phyloP scores from a whole-genome alignment of 2,113 vertebrate species.

The Sclerurus mexicanus region DNA sequence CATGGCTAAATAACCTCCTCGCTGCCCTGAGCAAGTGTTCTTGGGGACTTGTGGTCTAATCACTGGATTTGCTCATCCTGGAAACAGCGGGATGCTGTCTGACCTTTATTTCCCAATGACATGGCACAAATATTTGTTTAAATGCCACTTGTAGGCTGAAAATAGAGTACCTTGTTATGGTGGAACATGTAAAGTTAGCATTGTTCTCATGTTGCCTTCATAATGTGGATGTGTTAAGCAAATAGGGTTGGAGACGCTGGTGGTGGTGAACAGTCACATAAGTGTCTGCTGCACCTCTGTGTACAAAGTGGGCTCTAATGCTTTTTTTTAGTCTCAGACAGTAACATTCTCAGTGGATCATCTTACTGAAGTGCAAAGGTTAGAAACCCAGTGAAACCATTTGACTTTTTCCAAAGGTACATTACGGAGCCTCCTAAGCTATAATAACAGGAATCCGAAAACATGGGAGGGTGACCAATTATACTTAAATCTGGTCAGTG shows the following conservation, averaged over 20 bases:
- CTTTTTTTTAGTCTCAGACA: background rate
- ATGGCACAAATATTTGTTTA: constrained; percentile 43
- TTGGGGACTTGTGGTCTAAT: background rate
- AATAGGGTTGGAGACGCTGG: background rate
- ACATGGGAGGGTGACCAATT: constrained; percentile 70
- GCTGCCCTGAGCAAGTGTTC: background rate
- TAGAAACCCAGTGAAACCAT: background rate
- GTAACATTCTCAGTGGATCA: background rate
- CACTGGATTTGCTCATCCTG: background rate
- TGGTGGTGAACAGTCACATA: background rate
- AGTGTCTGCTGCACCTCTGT: background rate
- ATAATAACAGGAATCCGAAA: constrained; percentile 55
- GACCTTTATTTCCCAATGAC: constrained; percentile 20
- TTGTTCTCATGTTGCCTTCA: background rate
- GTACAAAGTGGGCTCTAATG: background rate
- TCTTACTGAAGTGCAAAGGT: constrained; percentile 33
- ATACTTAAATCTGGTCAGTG: constrained; percentile 70
- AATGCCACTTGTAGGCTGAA: background rate
- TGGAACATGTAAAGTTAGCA: background rate
- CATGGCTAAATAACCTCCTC: background rate
- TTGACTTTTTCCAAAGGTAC: constrained; percentile 35
- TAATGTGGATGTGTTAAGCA: background rate
- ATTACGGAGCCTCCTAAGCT: constrained; percentile 22
- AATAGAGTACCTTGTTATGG: constrained; percentile 3
- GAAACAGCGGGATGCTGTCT: constrained; percentile 18